These are phyloP conservation scores for Rostratula benghalensis DNA, from an alignment of 2,113 vertebrate species.

Conservation along the genomic window DNA sequence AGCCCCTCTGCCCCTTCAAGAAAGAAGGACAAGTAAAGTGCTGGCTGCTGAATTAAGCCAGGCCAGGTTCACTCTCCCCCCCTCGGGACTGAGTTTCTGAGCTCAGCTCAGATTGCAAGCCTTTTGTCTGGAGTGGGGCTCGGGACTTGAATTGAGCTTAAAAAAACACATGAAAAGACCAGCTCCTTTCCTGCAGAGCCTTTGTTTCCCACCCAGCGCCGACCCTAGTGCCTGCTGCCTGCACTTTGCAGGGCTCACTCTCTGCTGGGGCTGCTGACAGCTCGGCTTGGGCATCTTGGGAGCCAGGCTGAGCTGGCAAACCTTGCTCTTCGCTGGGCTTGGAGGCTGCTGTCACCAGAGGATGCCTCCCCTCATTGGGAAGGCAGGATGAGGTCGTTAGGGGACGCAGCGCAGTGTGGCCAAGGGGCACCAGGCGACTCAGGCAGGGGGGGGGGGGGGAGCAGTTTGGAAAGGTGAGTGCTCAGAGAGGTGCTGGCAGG, in stretches of 20 bases:
- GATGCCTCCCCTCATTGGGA: neutral
- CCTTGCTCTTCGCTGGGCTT: neutral
- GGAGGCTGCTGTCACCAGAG: neutral
- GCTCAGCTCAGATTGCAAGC: neutral
- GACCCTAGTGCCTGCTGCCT: neutral
- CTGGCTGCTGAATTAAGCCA: neutral
- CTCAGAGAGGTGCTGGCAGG: neutral
- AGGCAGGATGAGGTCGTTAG: neutral
- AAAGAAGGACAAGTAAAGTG: neutral
- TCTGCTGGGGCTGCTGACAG: accelerated
- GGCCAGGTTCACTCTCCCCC: neutral
- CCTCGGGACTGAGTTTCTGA: neutral
- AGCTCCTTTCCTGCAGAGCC: neutral
- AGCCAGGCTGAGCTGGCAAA: neutral
- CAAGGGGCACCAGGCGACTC: neutral
- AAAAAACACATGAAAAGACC: neutral
- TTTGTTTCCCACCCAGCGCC: neutral
- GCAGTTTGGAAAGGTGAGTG: accelerated
- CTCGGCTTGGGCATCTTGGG: neutral
- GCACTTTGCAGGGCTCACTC: neutral
- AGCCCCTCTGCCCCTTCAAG: neutral
- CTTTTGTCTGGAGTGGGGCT: neutral
- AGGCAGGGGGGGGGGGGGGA: neutral
- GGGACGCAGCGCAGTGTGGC: neutral
- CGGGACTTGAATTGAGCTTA: neutral